Evolutionary conservation across 2,888 invertebrate genomes (phyloP), one percentile per base, ranked within the genome.

Genomic region (Drosophila picticornis): DNA sequence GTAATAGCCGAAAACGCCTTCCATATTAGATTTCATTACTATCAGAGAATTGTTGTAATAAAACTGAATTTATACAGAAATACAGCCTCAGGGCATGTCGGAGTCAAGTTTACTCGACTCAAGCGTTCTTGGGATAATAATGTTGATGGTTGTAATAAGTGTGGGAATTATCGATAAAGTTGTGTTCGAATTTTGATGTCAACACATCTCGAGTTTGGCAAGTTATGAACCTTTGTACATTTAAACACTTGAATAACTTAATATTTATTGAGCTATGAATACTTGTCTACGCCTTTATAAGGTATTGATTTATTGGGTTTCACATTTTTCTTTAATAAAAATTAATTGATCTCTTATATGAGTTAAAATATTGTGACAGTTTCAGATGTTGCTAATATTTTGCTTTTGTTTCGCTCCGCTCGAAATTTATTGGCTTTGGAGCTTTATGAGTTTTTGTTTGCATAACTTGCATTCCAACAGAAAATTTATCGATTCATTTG

Each of bases 401-500:
- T 22, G 13, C 25, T 32, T n/a, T 27, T 38, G n/a, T 51, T 16
- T 56, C 2, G 10, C 1, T 27, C 32, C 22, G 27, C n/a, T 59
- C 2, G 9, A 34, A n/a, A 27, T 36, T 46, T 13, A 27, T 38
- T 52, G 25, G 31, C 43, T 60, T 64, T 38, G 52, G 32, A 51
- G 58, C 31, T 31, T 29, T 31, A 53, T 59, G 34, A 46, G 31
- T 55, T 52, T 36, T 59, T 61, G 58, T 50, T 55, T 43, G 48
- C 55, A 71, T 50, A 80, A 62, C 58, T 64, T 48, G 56, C 51
- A 65, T 62, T 50, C 34, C 9, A 25, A 48, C 22, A 53, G 27
- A 53, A 60, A 57, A 36, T 62, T 2, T 68, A 68, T 72, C 57
- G 76, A 68, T 72, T 58, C 36, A 55, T 59, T 59, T 53, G 38